Base-by-base conservation (phyloP, 2,113 vertebrate species). In the Spea bombifrons region DNA sequence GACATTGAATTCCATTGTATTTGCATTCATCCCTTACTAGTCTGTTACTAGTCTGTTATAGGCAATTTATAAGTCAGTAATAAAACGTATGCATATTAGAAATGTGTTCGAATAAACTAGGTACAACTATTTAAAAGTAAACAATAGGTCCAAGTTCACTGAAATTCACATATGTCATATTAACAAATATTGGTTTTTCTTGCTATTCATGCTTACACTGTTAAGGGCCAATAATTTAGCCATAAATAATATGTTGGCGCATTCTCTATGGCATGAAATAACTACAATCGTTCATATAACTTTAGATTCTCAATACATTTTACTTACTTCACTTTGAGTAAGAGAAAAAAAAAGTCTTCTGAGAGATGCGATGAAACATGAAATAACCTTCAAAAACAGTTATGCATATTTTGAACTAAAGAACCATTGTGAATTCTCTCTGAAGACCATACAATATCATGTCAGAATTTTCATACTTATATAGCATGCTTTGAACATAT, bases 331-430 rank as follows among this genome's bases (percentile, higher is more conserved):
- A 70, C 59, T 65, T 59, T 59, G 61, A 30, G 30, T 30, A 30
- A 30, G 30, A 30, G 30, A 30, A 78, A 0, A 5, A 84, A 85
- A 78, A 80, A 71, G 76, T 55, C 84, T 90, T 87, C 82, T 84
- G 81, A 88, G 82, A 81, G 59, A 79, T 85, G 71, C 86, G 91
- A 92, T 86, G 80, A 84, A 89, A 89, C 73, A 61, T 91, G 87
- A 91, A 93, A 91, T 91, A 91, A 92, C 88, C 88, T 91, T 92
- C 86, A 92, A 87, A 84, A 83, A 88, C 30, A 88, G 85, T 85
- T 89, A 86, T 89, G 87, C 86, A 89, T 89, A 88, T 88, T 89
- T 92, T 85, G 87, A 89, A 91, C 88, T 90, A 90, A 92, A 92
- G 30, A 90, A 87, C 87, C 84, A 90, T 89, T 90, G 87, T 87